Conservation (phyloP, 2,797 vertebrate genomes). For the Propithecus perrieri region DNA sequence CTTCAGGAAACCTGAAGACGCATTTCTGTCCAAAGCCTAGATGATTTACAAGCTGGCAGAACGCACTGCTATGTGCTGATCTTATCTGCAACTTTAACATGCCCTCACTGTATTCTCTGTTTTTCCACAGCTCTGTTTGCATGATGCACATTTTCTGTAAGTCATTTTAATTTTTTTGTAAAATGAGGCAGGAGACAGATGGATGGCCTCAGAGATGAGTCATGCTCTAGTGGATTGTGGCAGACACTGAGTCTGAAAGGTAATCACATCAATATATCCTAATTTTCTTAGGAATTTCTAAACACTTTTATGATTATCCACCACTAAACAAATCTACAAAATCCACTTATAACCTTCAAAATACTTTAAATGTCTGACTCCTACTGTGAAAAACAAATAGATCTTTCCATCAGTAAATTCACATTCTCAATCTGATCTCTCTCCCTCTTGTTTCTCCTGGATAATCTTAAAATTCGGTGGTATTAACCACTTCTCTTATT, state of each 20-base stretch:
- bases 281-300: slow-evolving; percentile 33
- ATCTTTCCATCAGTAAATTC: neutral
- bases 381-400: neutral
- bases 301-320: slow-evolving; percentile 19
- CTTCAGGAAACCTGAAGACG: neutral
- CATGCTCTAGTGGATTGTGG: neutral
- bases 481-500: neutral
- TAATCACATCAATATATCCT: neutral
- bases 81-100: neutral
- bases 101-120: neutral
- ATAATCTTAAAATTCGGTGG: neutral
- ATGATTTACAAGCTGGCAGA: neutral
- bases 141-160: neutral
- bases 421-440: neutral
- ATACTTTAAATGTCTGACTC: neutral
- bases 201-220: neutral
- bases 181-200: neutral
- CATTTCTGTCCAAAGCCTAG: neutral
- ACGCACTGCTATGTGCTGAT: neutral
- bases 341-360: neutral
- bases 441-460: neutral
- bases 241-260: neutral
- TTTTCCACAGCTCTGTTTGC: neutral
- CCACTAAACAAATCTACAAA: neutral
- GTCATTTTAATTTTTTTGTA: slow-evolving; percentile 11